Evolutionary conservation across 2,888 invertebrate species (phyloP).

Genomic region (Plebejus argus): DNA sequence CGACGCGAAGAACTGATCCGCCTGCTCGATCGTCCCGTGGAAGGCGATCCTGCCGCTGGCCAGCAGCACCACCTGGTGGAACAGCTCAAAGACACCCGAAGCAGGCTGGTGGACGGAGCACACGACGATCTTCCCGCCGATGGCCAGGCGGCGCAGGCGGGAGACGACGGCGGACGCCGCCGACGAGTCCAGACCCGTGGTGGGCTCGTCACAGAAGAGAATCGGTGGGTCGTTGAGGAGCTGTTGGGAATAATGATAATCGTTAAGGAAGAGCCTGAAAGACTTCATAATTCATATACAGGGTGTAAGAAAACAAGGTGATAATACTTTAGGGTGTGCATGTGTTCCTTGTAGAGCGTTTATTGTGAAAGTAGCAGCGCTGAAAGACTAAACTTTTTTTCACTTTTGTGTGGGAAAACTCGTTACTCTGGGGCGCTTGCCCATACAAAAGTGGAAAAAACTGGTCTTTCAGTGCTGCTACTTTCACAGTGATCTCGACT

Average conservation of each 20-base stretch:
- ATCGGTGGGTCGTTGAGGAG: conserved; percentile 93
- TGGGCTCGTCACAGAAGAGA: conserved; percentile 96
- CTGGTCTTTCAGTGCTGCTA: no score
- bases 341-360: no score
- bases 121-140: conserved; percentile 88
- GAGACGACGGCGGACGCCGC: conserved; percentile 91
- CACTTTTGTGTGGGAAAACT: no score
- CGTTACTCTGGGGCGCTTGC: no score
- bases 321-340: no score
- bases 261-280: no score
- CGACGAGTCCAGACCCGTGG: conserved; percentile 94
- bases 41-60: conserved; percentile 89
- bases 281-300: no score
- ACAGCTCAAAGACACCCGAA: conserved; percentile 91
- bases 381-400: no score
- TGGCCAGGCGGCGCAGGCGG: conserved; percentile 83
- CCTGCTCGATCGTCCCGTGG: conserved; percentile 87
- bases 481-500: no score
- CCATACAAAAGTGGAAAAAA: no score
- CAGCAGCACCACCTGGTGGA: conserved; percentile 89
- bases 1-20: conserved; percentile 85
- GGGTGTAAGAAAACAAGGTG: no score
- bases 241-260: conserved; percentile 60
- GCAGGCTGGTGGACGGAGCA: conserved; percentile 96
- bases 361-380: no score